Evolutionary conservation across 2,888 invertebrate species (phyloP).

Genomic region (Torymus aiolomorphi): DNA sequence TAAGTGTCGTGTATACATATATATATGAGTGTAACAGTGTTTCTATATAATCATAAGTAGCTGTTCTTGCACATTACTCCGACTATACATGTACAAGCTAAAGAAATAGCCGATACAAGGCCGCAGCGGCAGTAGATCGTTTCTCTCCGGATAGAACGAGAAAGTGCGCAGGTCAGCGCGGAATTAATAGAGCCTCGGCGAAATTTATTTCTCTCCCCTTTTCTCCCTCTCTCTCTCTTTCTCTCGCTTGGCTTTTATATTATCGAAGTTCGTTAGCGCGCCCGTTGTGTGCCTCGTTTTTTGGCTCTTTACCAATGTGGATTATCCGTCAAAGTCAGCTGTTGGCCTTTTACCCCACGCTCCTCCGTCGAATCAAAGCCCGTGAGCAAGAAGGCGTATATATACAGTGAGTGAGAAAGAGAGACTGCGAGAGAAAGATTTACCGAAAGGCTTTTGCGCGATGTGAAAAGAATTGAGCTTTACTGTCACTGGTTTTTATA

Average conservation of each 20-base stretch:
- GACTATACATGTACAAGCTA: no score
- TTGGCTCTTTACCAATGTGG: slow-evolving; percentile 8
- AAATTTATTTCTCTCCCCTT: slow-evolving; percentile 34
- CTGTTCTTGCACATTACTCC: no score
- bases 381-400: no score
- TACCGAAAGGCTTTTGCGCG: neutral
- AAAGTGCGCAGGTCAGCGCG: neutral
- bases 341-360: neutral
- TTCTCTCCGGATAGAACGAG: neutral
- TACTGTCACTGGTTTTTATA: no score
- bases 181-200: slow-evolving; percentile 21
- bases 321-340: slow-evolving; percentile 32
- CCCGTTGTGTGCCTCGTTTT: neutral
- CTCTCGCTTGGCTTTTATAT: neutral
- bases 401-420: neutral
- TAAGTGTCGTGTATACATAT: no score
- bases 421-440: slow-evolving; percentile 32
- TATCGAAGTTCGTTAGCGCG: slow-evolving; percentile 17
- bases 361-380: neutral
- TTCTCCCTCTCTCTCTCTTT: neutral
- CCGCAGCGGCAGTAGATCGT: no score
- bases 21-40: no score
- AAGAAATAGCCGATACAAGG: no score
- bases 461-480: no score
- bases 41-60: no score